Evolutionary conservation across 2,797 vertebrate species (phyloP), one percentile per base, ranked within the genome.

Genomic region (Notoglanidium macrostoma): DNA sequence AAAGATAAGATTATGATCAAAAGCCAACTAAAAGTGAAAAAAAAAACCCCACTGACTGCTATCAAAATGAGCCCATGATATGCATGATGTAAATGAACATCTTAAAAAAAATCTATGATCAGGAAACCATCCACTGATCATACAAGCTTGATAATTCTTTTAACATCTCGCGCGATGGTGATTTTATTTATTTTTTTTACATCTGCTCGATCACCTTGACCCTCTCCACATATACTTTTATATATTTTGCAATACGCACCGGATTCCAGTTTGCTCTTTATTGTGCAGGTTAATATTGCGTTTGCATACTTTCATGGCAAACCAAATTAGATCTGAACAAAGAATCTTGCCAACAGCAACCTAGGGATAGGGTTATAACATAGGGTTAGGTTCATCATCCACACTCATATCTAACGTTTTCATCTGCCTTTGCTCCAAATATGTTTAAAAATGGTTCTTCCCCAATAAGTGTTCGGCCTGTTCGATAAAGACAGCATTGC

Each of bases 401-500:
- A 26, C 32, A 40, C 40, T 35, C 61, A 44, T 65, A 61, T 82
- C 17, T 14, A 17, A 51, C 65, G 55, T 23, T 74, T 73, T 61
- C 21, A 35, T 23, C 44, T 57, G 70, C 35, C 49, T 67, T 57
- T 61, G 15, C 8, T 29, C 46, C 46, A 86, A 83, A 68, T 70
- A 44, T 44, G 35, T 76, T 70, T n/a, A 15, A 29, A 68, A 81
- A 85, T 72, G 32, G 73, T 61, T 89, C 11, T 29, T 44, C 11
- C 21, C 54, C 26, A 46, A 21, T 54, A 70, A 10, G 72, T 83
- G 46, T 59, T 54, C 35, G 59, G 51, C 40, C 70, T 77, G 51
- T 85, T 63, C 83, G 81, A 88, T 65, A 77, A 86, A 83, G 19
- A 89, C 51, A 78, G 67, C 86, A 91, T 77, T 85, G 78, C 85